These are phyloP conservation scores for Eptesicus fuscus DNA, from an alignment of 2,113 vertebrate genomes.

Conservation along the genomic window DNA sequence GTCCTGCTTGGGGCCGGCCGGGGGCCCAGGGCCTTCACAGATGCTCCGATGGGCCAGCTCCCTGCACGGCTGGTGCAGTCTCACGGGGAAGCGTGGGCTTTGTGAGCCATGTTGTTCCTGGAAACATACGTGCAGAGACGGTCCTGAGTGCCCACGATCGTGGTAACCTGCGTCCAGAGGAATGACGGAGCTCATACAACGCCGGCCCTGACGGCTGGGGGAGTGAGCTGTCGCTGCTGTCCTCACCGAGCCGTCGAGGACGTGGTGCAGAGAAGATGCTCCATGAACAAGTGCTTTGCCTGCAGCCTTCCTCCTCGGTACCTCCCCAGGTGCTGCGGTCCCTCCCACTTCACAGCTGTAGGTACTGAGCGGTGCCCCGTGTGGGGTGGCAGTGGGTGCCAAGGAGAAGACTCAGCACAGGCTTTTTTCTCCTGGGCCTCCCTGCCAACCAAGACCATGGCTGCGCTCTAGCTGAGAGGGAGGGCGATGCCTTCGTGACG, in stretches of 20 bases:
- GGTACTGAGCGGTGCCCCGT: fast-evolving
- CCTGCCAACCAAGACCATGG: not conserved
- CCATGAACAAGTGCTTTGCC: not conserved
- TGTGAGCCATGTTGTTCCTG: not conserved
- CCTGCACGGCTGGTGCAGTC: fast-evolving
- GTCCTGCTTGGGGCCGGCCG: fast-evolving
- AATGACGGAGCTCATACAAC: fast-evolving
- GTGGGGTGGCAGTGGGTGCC: not conserved
- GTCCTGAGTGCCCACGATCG: fast-evolving
- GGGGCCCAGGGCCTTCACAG: not conserved
- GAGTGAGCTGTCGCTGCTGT: fast-evolving
- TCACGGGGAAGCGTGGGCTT: not conserved
- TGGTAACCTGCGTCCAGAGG: not conserved
- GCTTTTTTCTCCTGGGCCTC: not conserved
- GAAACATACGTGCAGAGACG: not conserved
- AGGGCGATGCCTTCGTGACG: fast-evolving
- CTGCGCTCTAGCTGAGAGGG: not conserved
- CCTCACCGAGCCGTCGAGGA: not conserved
- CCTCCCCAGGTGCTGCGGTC: fast-evolving
- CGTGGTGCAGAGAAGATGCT: not conserved
- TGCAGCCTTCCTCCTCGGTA: not conserved
- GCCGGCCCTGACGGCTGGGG: not conserved
- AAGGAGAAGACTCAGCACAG: not conserved
- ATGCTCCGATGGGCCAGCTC: not conserved
- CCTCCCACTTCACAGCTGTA: too few relatives aligned